phyloP scores from a whole-genome alignment of 2,888 invertebrate species.

The Phaedon cochleariae region DNA sequence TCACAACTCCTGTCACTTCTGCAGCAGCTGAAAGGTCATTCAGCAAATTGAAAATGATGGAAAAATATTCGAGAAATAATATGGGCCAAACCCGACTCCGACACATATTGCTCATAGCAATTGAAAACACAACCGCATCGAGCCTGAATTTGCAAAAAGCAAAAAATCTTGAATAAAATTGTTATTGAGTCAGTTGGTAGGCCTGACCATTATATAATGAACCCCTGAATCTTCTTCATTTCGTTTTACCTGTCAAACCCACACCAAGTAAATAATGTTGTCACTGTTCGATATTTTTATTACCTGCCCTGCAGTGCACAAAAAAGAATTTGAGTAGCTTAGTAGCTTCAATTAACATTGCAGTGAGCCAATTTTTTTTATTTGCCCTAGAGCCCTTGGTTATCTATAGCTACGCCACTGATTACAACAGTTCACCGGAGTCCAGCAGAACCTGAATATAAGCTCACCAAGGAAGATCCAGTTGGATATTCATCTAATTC shows the following conservation, averaged over 20 bases:
- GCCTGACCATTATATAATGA: slow-evolving; percentile 18
- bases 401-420: slow-evolving; percentile 12
- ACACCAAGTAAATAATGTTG: slow-evolving; percentile 24
- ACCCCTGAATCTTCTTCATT: slow-evolving; percentile 19
- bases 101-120: too few species aligned
- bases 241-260: slow-evolving; percentile 20
- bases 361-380: slow-evolving; percentile 8
- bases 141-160: neutral
- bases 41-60: too few species aligned
- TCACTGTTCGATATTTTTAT: slow-evolving; percentile 22
- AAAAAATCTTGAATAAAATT: slow-evolving; percentile 13
- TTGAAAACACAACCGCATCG: too few species aligned
- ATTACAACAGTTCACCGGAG: too few species aligned
- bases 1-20: too few species aligned
- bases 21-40: too few species aligned
- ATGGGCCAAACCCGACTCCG: too few species aligned
- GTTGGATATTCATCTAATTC: too few species aligned
- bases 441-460: too few species aligned
- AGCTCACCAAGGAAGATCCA: too few species aligned
- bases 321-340: slow-evolving; percentile 17
- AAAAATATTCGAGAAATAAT: too few species aligned
- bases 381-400: slow-evolving; percentile 12
- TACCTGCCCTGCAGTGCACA: too few species aligned
- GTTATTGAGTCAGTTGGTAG: slow-evolving; percentile 20
- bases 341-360: slow-evolving; percentile 12